These are phyloP conservation scores for Xiphophorus hellerii DNA, from an alignment of 2,113 vertebrate species.

Conservation along the genomic window DNA sequence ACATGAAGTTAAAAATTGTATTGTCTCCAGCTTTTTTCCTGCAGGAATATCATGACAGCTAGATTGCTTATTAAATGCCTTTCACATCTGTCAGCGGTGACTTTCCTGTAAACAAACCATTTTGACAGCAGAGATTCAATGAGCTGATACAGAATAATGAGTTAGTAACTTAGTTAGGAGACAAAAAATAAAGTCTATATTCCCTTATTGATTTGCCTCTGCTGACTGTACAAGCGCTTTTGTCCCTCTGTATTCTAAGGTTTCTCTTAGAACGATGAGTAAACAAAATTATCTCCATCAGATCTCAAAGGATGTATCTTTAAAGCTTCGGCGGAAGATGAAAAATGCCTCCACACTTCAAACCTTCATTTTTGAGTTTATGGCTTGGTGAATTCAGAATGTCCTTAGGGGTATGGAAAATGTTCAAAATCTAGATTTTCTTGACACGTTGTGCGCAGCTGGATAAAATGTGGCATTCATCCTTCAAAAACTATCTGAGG, in stretches of 20 bases:
- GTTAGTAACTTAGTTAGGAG: conserved; percentile 42
- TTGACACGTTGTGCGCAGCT: conserved; percentile 35
- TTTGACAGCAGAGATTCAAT: conserved; percentile 61
- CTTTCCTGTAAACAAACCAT: conserved; percentile 63
- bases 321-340: conserved; percentile 5
- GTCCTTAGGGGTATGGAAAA: conserved; percentile 37
- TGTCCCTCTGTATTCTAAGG: conserved; percentile 46
- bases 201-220: conserved; percentile 58
- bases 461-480: conserved; percentile 50
- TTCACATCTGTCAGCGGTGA: conserved; percentile 53
- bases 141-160: conserved; percentile 68
- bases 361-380: conserved; percentile 32
- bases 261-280: conserved; percentile 20
- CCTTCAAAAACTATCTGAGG: conserved; percentile 37
- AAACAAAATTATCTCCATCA: conserved; percentile 30
- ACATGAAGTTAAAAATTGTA: conserved; percentile 14
- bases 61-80: conserved; percentile 54
- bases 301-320: conserved; percentile 23
- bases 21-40: conserved; percentile 23
- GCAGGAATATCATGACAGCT: conserved; percentile 28
- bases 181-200: conserved; percentile 22
- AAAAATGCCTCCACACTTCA: conserved; percentile 13
- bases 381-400: conserved; percentile 9
- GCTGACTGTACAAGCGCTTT: conserved; percentile 25
- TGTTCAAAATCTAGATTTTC: conserved; percentile 28